Base-by-base conservation (phyloP, 2,113 vertebrate species). In the Siphamia tubifer region DNA sequence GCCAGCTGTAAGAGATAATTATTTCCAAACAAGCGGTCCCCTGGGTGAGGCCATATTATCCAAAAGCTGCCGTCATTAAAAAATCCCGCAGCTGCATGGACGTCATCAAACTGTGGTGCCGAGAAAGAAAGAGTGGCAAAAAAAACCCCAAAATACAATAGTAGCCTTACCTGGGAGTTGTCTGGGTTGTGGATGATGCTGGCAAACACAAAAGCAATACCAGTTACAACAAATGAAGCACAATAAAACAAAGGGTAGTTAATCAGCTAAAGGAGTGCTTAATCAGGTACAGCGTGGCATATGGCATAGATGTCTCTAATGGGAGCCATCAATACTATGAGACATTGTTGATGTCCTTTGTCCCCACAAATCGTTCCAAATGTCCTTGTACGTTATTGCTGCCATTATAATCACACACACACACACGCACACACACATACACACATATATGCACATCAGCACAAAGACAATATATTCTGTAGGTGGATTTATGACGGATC, bases 1-100 rank as follows among this genome's bases (percentile, higher is more conserved):
- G 61, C 79, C 86, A 89, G 85, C 86, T 89, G 84, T 67, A 85
- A 69, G 71, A 85, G 77, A 89, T 87, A 84, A 90, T 90, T 89
- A 87, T 81, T 81, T 87, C 77, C 81, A 89, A 87, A 89, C 87
- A 89, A 87, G 82, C 64, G 40, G 45, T 87, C 88, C 81, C 84
- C 32, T 45, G 85, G 84, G 88, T 80, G 74, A 78, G 72, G 43
- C 47, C 23, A 32, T 58, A 85, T 87, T 85, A 81, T 90, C 77
- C 74, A 64, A 82, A 82, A 77, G 69, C 74, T 56, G 78, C 57
- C 55, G 84, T 83, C 79, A 84, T 88, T 87, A 79, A 79, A 84
- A 73, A 78, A 67, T 85, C 80, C 63, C 19, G 45, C 67, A 82
- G 68, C 83, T 73, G 71, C 58, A 23, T 55, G 53, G 53, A 70